A percentile compares a stretch with the other conserved stretches of the same genome.
phyloP scores from a whole-genome alignment of 2,797 vertebrate species.

The Potorous gilbertii region DNA sequence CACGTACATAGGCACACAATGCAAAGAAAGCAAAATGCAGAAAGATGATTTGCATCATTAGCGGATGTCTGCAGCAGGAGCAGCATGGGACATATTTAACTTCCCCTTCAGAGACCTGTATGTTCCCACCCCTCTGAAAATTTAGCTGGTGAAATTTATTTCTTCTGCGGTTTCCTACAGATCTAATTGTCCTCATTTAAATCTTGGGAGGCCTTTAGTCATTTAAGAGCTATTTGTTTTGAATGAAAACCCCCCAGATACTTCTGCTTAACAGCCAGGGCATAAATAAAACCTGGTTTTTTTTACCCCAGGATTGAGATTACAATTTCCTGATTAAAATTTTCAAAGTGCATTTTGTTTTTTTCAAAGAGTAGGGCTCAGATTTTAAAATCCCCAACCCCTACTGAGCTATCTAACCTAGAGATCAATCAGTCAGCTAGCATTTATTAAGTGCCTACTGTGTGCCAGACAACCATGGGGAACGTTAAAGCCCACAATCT shows the following conservation, averaged over 20 bases:
- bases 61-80: background rate
- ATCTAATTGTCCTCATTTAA: background rate
- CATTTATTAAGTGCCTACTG: background rate
- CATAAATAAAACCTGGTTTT: background rate
- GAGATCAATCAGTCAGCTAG: background rate
- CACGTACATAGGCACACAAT: too few relatives aligned
- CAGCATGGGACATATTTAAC: background rate
- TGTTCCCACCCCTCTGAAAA: background rate
- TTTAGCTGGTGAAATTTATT: background rate
- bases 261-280: background rate
- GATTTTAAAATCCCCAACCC: background rate
- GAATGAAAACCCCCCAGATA: background rate
- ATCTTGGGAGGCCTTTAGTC: background rate
- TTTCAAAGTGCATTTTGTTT: background rate
- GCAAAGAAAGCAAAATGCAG: background rate
- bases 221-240: background rate
- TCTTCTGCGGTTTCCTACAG: background rate
- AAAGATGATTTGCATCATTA: background rate
- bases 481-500: background rate
- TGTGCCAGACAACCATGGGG: background rate
- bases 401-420: background rate
- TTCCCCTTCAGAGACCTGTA: background rate
- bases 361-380: background rate
- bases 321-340: background rate
- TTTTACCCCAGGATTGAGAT: background rate